Percentiles rank a stretch among this genome's conserved stretches.
phyloP scores from a whole-genome alignment of 2,888 invertebrate genomes.

The Dolichopus griseipennis region DNA sequence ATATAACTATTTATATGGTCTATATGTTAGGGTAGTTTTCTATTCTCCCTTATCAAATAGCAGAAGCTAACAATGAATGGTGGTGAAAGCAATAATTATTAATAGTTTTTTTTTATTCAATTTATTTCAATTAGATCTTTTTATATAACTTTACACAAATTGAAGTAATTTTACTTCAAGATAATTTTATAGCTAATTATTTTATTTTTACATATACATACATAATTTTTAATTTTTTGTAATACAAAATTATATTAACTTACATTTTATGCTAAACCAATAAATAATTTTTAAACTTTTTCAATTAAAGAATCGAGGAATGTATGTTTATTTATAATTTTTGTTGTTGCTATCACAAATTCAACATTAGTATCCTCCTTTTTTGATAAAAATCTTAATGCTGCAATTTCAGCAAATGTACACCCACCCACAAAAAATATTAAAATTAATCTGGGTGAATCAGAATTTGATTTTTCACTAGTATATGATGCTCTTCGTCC shows the following conservation, averaged over 20 bases:
- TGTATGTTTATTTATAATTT: conserved; percentile 80
- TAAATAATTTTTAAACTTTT: not conserved
- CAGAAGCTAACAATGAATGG: no score
- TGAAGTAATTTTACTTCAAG: not conserved
- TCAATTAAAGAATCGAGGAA: conserved; percentile 66
- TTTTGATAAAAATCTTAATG: conserved; percentile 62
- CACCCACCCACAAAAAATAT: conserved; percentile 97
- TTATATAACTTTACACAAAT: no score
- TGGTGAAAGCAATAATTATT: no score
- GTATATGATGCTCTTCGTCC: conserved; percentile 52
- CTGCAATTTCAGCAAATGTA: conserved; percentile 87
- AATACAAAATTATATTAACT: no score
- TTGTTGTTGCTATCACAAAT: conserved; percentile 83
- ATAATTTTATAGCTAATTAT: not conserved
- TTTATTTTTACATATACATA: no score
- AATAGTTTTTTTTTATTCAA: no score
- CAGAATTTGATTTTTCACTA: conserved; percentile 48
- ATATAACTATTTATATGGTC: no score
- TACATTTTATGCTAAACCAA: no score
- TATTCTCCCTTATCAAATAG: no score
- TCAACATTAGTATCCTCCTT: conserved; percentile 78
- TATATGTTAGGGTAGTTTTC: no score
- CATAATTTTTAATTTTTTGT: no score
- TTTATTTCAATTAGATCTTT: no score
- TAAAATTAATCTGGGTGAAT: conserved; percentile 55